phyloP scores from a whole-genome alignment of 2,113 vertebrate species.

The Prietella phreatophila region DNA sequence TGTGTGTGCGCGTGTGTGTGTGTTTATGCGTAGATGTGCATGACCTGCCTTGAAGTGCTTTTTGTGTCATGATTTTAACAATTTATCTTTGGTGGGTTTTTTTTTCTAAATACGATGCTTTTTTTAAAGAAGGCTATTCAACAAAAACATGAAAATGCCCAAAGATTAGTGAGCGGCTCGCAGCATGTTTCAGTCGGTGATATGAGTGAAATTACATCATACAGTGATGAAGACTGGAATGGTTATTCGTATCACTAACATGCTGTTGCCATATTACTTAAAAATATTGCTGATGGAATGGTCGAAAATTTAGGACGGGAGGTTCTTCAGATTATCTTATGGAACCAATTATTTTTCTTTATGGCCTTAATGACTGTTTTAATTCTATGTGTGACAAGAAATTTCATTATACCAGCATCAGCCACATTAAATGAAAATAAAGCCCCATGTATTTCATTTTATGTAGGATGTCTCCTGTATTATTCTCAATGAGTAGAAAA shows the following conservation, averaged over 20 bases:
- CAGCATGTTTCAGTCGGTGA: background rate
- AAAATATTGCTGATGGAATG: background rate
- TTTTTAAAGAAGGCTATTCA: background rate
- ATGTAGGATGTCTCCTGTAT: background rate
- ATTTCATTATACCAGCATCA: background rate
- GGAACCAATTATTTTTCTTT: background rate
- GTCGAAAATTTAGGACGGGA: background rate
- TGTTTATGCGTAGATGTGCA: conserved; percentile 2
- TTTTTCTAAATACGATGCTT: background rate
- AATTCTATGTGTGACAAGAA: background rate
- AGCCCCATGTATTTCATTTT: background rate
- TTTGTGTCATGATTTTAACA: background rate
- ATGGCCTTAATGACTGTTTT: background rate
- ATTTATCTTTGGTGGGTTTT: background rate
- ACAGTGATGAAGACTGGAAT: background rate
- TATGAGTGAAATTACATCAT: background rate
- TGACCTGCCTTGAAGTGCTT: background rate
- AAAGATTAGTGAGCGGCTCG: background rate
- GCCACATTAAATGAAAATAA: background rate
- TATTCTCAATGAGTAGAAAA: background rate
- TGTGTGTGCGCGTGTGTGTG: background rate
- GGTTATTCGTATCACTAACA: no score
- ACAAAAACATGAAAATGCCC: background rate
- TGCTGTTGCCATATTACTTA: no score
- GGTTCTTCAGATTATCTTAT: background rate